Evolutionary conservation across 2,113 vertebrate species (phyloP).

Genomic region (Corythoichthys haematopterus): DNA sequence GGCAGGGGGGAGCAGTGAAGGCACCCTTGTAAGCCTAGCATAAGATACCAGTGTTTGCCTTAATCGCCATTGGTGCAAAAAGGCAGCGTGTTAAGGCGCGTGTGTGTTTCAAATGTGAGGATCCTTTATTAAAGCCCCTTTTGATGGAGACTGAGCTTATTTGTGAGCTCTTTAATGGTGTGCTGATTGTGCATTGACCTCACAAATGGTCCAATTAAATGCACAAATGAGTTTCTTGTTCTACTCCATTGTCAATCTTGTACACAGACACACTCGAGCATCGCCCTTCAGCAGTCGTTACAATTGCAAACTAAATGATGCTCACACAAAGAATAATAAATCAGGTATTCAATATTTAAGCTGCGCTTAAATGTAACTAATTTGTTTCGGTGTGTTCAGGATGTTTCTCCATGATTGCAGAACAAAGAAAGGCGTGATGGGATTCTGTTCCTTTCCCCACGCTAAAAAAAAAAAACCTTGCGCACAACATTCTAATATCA

Average conservation of each 20-base stretch:
- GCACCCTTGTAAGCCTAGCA: slow-evolving; percentile 59
- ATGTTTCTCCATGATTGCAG: slow-evolving; percentile 8
- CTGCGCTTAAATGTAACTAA: background rate
- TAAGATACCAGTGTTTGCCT: slow-evolving; percentile 56
- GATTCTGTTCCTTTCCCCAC: slow-evolving; percentile 33
- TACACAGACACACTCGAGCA: slow-evolving; percentile 3
- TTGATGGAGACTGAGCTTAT: slow-evolving; percentile 33
- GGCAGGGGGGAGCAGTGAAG: slow-evolving; percentile 38
- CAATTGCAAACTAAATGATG: background rate
- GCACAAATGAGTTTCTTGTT: slow-evolving; percentile 12
- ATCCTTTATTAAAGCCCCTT: slow-evolving; percentile 43
- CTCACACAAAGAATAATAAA: background rate
- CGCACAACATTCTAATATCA: background rate
- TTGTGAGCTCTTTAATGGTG: slow-evolving; percentile 9
- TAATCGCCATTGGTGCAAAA: slow-evolving; percentile 45
- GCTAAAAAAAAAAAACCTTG: slow-evolving; percentile 42
- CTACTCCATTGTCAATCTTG: background rate
- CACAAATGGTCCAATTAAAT: background rate
- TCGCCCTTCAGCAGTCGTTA: slow-evolving; percentile 15
- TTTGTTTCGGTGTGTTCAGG: background rate
- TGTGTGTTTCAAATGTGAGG: slow-evolving; percentile 25
- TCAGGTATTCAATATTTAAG: background rate
- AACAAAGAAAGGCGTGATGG: slow-evolving; percentile 49
- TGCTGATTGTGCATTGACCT: background rate
- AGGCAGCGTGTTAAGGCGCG: slow-evolving; percentile 43